Evolutionary conservation across 1,140 invertebrate species (phyloP), one percentile per base, ranked within the genome.

Genomic region (Drosophila rhopaloa): DNA sequence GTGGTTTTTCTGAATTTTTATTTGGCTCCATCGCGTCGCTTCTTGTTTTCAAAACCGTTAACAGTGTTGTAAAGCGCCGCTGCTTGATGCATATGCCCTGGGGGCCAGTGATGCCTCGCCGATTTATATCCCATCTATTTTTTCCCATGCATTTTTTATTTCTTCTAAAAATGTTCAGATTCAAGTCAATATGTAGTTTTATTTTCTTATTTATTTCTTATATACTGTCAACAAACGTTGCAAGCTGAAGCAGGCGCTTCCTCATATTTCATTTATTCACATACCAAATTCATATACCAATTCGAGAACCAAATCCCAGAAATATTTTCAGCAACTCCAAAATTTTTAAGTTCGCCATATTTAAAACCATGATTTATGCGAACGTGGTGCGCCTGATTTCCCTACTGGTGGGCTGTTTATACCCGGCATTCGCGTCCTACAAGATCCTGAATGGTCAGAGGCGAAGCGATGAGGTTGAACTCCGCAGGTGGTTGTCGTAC

Each of bases 391-490:
- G 62, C 43, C 14, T 76, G 16, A 5, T 29, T 50, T 9, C 59
- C 43, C 61, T 91, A 3, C 7, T 75, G 0, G 47, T 81, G 13
- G 88, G 88, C 27, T 81, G 83, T 19, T 43, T 91, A 0, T 90
- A 91, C 50, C 88, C 88, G 19, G 80, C 89, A 1, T 88, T 65
- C 14, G 74, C 68, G 1, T 99, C 98, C 41, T 99, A 98, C 93
- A 75, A 63, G 13, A 48, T 43, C 4, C 32, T 85, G 1, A 67
- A 51, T 14, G 47, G 24, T 1, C 54, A 51, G 8, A 98, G 98
- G 96, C 91, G 97, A 96, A 81, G 98, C 97, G 94, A 97, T 98
- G 93, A 96, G 92, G 93, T 96, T 92, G 98, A 99, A 97, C 98
- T 99, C 93, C 97, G 98, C 4, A 14, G 37, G 11, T 91, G 88